Percentiles rank a stretch among this genome's conserved stretches.
Conservation (phyloP, 2,888 invertebrate species). For the Nebria salina region DNA sequence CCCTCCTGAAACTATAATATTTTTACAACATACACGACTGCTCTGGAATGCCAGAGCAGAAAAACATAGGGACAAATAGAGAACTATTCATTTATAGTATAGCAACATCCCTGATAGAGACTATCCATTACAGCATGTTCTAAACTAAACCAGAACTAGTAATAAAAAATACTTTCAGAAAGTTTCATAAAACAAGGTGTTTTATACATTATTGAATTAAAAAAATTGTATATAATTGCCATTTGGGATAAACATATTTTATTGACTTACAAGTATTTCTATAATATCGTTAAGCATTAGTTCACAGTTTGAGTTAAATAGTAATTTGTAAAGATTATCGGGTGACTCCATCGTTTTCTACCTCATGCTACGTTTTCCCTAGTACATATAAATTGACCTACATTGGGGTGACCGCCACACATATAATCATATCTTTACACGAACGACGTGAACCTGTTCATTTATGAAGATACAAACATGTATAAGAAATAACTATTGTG, state of each 20-base stretch:
- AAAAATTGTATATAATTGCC: no score
- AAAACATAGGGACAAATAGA: not conserved
- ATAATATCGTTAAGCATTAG: no score
- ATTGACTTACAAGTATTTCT: no score
- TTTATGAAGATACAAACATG: not conserved
- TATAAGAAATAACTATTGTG: not conserved
- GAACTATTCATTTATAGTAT: not conserved
- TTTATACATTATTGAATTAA: no score
- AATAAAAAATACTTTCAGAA: no score
- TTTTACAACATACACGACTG: not conserved
- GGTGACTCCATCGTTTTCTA: not conserved
- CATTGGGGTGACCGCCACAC: not conserved
- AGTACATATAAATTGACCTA: not conserved
- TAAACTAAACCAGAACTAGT: no score
- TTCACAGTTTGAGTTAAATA: no score
- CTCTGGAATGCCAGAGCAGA: not conserved
- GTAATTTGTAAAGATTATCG: no score
- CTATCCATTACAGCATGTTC: no score
- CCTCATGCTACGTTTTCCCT: not conserved
- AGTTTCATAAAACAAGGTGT: no score
- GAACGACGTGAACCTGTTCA: not conserved
- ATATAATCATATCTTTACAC: not conserved
- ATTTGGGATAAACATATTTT: no score
- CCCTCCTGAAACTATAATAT: constrained; percentile 3
- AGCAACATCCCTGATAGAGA: no score